Percentiles rank a stretch among this genome's conserved stretches.
Evolutionary conservation across 2,888 invertebrate genomes (phyloP).

Genomic region (Polydrusus tereticollis): DNA sequence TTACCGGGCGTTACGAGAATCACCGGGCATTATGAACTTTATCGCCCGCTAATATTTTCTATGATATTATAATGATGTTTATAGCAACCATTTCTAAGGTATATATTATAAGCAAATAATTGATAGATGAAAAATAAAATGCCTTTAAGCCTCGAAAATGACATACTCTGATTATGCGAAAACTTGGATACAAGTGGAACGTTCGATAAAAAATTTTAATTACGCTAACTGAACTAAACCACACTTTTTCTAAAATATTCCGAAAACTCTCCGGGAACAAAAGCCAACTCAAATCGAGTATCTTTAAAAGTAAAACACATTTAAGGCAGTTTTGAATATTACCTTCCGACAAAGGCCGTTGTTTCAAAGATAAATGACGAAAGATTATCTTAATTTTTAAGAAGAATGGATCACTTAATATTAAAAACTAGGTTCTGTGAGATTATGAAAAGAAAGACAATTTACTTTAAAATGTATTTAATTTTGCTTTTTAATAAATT

Average conservation of each 20-base stretch:
- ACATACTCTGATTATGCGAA: no score
- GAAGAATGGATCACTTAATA: conserved; percentile 9
- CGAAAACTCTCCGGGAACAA: conserved; percentile 5
- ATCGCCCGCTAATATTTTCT: no score
- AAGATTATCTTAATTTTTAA: conserved; percentile 33
- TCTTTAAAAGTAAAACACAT: conserved; percentile 14
- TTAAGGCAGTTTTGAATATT: conserved; percentile 3
- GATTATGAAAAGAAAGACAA: background rate
- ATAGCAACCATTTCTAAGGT: no score
- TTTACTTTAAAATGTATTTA: background rate
- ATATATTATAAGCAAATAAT: no score
- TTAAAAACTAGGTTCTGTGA: background rate
- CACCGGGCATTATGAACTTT: no score
- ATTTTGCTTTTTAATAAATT: background rate
- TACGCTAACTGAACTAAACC: no score
- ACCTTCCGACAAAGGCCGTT: conserved; percentile 33
- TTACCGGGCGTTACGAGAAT: no score
- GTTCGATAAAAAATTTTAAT: no score
- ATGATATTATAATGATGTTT: no score
- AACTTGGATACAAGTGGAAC: no score
- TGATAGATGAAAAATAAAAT: no score
- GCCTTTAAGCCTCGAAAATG: no score
- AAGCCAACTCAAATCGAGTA: background rate
- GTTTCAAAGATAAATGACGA: conserved; percentile 37
- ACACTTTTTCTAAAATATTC: background rate